These are phyloP conservation scores for Glyphotaelius pellucidus DNA, from an alignment of 2,888 invertebrate species.

Conservation along the genomic window DNA sequence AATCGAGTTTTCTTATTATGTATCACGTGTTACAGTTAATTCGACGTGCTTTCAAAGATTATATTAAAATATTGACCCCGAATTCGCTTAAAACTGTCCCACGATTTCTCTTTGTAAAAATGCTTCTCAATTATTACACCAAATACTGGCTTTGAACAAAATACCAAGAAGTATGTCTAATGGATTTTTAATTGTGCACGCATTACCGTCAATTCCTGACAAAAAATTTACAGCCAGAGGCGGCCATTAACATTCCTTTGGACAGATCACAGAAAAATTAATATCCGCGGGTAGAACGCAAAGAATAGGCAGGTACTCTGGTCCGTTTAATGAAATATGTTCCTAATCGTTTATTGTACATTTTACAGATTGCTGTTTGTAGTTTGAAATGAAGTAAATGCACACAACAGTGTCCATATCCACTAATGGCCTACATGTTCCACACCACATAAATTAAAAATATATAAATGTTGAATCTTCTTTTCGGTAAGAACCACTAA, in stretches of 20 bases:
- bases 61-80: no score
- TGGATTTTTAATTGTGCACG: conserved; percentile 54
- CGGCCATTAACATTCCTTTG: not conserved
- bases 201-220: conserved; percentile 14
- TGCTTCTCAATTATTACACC: not conserved
- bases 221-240: not conserved
- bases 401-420: no score
- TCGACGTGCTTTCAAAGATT: no score
- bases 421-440: no score
- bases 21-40: no score
- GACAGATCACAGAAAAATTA: not conserved
- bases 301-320: not conserved
- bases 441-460: no score
- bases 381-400: not conserved
- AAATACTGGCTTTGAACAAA: not conserved
- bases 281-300: not conserved
- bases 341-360: not conserved
- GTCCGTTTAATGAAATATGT: not conserved
- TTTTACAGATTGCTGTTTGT: not conserved
- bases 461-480: no score
- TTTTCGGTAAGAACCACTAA: no score
- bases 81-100: no score
- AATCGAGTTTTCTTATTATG: no score
- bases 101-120: no score
- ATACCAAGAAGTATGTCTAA: conserved; percentile 36